phyloP scores from a whole-genome alignment of 2,113 vertebrate species.

The Cathartes aura region DNA sequence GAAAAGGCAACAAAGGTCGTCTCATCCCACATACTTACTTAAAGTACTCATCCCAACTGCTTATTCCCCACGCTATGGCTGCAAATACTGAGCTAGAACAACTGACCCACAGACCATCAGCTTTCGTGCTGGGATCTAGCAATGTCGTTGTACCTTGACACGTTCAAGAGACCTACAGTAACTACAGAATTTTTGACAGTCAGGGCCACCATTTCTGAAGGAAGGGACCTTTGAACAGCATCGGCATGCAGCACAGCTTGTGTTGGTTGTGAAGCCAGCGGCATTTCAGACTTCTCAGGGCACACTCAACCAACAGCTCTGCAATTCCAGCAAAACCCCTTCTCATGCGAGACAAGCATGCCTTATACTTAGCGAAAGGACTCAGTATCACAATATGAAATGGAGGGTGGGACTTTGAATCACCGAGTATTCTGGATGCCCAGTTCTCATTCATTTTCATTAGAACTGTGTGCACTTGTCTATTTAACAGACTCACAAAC shows the following conservation, averaged over 20 bases:
- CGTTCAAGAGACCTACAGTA: not conserved
- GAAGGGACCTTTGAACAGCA: not conserved
- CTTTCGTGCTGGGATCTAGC: not conserved
- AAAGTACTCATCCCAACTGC: not conserved
- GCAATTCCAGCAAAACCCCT: not conserved
- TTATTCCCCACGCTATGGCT: fast-evolving
- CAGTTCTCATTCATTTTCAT: not conserved
- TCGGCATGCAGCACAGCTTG: fast-evolving
- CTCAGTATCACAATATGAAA: not conserved
- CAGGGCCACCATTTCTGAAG: not conserved
- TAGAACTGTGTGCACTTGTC: not conserved
- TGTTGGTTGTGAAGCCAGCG: not conserved
- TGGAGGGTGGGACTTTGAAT: not conserved
- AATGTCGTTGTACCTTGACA: not conserved
- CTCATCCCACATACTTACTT: not conserved
- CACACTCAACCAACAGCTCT: not conserved
- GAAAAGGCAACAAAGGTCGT: not conserved
- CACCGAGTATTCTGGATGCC: not conserved
- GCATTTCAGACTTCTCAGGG: not conserved
- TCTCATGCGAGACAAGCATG: fast-evolving
- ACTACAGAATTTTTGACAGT: not conserved
- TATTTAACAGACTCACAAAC: not conserved
- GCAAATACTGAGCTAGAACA: not conserved
- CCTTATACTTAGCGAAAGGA: not conserved
- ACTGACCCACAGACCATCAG: fast-evolving